Base-by-base conservation (phyloP, 2,797 vertebrate genomes). In the Oreochromis mossambicus region DNA sequence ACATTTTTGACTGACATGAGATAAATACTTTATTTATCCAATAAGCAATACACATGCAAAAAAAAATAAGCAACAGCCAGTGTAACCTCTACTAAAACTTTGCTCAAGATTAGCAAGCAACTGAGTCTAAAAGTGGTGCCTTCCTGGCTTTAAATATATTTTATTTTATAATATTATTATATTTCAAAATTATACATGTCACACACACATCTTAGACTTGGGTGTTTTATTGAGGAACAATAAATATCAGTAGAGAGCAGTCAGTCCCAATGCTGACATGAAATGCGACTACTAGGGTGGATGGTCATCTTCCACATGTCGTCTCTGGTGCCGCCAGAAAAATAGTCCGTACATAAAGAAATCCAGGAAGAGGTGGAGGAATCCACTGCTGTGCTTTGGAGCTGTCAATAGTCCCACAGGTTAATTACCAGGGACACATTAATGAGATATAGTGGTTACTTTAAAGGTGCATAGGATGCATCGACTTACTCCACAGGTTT, bases 211-310 rank as follows among this genome's bases (percentile, higher is more conserved):
- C 81, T 79, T 36, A 86, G 76, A 86, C 75, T 66, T 36, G 24
- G 43, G 58, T 86, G 36, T 80, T 90, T 92, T 89, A 92, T 87
- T 92, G 87, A 91, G 15, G 46, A 73, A 89, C 77, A 90, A 92
- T 90, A 92, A 92, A 92, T 91, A 92, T 90, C 75, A 87, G 77
- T 90, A 83, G 77, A 84, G 70, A 82, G 77, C 3, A 73, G 66
- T 88, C 81, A 77, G 54, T 84, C 58, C 24, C 29, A 80, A 80
- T 15, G 43, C 54, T 82, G 54, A 77, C 46, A 41, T 77, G 61
- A 78, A 77, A 82, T 83, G 48, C 52, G 80, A 80, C 48, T 83
- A 83, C 7, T 2, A 17, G 17, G 29, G 58, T 81, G 79, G 15
- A 32, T 48, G 15, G 8, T 32, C 43, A 2, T 38, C 61, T 13